Conservation (phyloP, 2,797 vertebrate genomes). For the Lagocephalus sceleratus region DNA sequence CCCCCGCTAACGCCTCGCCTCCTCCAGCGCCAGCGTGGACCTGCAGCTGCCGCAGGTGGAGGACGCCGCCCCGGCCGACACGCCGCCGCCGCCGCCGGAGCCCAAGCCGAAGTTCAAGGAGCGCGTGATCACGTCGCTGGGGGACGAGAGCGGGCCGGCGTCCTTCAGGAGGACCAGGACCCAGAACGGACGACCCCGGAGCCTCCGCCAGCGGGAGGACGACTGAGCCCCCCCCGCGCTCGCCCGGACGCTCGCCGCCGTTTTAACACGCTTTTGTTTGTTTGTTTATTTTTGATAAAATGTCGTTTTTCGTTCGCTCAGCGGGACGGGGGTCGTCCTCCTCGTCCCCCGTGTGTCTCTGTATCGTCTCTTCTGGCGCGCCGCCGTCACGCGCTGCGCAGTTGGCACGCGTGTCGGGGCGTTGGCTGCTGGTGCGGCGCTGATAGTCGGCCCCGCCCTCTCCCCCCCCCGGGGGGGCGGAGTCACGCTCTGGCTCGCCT, state of each 20-base stretch:
- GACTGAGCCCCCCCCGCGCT: no score
- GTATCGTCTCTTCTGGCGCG: no score
- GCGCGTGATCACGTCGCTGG: slow-evolving; percentile 90
- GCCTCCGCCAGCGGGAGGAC: slow-evolving; percentile 84
- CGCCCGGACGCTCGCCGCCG: no score
- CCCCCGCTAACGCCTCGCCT: no score
- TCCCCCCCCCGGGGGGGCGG: no score
- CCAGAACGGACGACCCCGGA: slow-evolving; percentile 89
- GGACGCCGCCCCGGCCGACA: slow-evolving; percentile 56
- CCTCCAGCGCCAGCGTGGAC: slow-evolving; percentile 82
- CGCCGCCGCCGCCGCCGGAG: slow-evolving; percentile 58
- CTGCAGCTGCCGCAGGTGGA: slow-evolving; percentile 86
- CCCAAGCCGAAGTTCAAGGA: slow-evolving; percentile 87
- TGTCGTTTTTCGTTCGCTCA: no score
- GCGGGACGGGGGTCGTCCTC: no score
- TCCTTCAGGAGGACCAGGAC: slow-evolving; percentile 89
- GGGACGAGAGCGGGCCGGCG: slow-evolving; percentile 70
- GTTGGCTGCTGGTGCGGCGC: not conserved
- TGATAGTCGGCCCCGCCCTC: not conserved
- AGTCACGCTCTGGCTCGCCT: no score
- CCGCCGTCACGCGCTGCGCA: no score
- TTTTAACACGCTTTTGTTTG: no score
- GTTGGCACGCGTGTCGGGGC: not conserved
- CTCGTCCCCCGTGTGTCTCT: no score
- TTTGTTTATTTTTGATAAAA: no score